Evolutionary conservation across 2,888 invertebrate genomes (phyloP).

Genomic region (Agonopterix subpropinquella): DNA sequence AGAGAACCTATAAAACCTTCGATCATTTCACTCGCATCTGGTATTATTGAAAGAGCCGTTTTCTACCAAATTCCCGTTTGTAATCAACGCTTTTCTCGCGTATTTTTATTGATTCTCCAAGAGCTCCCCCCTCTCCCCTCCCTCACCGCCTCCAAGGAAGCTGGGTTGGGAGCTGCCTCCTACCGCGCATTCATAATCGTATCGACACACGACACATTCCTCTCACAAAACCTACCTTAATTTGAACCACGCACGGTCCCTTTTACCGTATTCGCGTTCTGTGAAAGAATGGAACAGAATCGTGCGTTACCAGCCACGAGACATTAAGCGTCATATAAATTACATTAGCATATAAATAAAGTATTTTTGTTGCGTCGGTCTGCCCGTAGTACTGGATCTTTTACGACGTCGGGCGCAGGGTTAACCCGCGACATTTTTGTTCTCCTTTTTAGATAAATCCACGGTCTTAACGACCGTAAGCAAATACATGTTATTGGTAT

Average conservation of each 20-base stretch:
- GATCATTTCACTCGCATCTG: slow-evolving; percentile 41
- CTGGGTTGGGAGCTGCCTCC: slow-evolving; percentile 69
- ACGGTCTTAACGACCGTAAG: slow-evolving; percentile 68
- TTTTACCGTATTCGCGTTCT: slow-evolving; percentile 22
- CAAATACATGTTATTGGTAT: slow-evolving; percentile 71
- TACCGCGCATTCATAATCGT: slow-evolving; percentile 75
- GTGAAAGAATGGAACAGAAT: slow-evolving; percentile 66
- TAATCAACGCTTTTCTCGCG: slow-evolving; percentile 74
- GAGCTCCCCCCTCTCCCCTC: slow-evolving; percentile 44
- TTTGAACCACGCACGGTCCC: slow-evolving; percentile 32
- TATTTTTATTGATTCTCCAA: slow-evolving; percentile 73
- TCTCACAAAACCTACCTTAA: slow-evolving; percentile 49
- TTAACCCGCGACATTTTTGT: slow-evolving; percentile 67
- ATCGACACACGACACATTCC: slow-evolving; percentile 58
- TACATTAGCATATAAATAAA: slow-evolving; percentile 77
- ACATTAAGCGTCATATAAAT: slow-evolving; percentile 76
- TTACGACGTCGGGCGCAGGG: slow-evolving; percentile 61
- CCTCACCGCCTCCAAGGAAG: slow-evolving; percentile 51
- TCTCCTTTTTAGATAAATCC: slow-evolving; percentile 73
- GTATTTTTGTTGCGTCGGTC: slow-evolving; percentile 69
- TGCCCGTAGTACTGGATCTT: slow-evolving; percentile 55
- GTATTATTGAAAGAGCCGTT: slow-evolving; percentile 58
- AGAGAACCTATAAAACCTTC: slow-evolving; percentile 30
- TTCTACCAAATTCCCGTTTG: slow-evolving; percentile 63
- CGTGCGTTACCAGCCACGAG: slow-evolving; percentile 74